Percentiles rank a stretch among this genome's conserved stretches.
Evolutionary conservation across 2,888 invertebrate species (phyloP).

Genomic region (Malacosoma neustria): DNA sequence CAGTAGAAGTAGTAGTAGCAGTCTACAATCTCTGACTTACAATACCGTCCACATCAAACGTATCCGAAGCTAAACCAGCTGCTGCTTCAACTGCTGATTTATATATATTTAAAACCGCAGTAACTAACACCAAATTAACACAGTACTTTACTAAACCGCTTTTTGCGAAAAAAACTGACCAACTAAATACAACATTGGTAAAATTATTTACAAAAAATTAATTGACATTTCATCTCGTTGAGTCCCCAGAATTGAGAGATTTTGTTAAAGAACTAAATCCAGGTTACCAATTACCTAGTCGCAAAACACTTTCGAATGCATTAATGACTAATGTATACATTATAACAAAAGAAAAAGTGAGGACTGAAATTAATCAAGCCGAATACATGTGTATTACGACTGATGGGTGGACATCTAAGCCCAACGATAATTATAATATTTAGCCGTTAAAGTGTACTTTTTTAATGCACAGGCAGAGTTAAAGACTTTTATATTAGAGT

Average conservation of each 20-base stretch:
- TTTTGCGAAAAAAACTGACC: background rate
- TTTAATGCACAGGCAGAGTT: background rate
- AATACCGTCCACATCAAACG: background rate
- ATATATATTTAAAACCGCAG: background rate
- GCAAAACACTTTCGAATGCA: background rate
- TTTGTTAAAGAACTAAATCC: background rate
- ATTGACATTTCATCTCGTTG: background rate
- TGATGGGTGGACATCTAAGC: constrained; percentile 4
- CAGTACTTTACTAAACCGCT: constrained; percentile 1
- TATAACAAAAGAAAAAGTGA: constrained; percentile 1
- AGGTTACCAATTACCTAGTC: background rate
- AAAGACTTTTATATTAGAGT: background rate
- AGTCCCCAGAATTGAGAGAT: background rate
- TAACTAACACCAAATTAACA: background rate
- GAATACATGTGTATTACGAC: constrained; percentile 1
- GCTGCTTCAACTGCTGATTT: background rate
- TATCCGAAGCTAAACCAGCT: too few species aligned
- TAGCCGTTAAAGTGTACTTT: constrained; percentile 1
- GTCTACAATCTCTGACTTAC: background rate
- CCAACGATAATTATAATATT: constrained; percentile 2
- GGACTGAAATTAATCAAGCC: background rate
- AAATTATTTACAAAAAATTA: constrained; percentile 1
- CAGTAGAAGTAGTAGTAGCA: background rate
- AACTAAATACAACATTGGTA: constrained; percentile 1
- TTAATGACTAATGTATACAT: background rate